Evolutionary conservation across 2,888 invertebrate genomes (phyloP).

Genomic region (Plagodis dolabraria): DNA sequence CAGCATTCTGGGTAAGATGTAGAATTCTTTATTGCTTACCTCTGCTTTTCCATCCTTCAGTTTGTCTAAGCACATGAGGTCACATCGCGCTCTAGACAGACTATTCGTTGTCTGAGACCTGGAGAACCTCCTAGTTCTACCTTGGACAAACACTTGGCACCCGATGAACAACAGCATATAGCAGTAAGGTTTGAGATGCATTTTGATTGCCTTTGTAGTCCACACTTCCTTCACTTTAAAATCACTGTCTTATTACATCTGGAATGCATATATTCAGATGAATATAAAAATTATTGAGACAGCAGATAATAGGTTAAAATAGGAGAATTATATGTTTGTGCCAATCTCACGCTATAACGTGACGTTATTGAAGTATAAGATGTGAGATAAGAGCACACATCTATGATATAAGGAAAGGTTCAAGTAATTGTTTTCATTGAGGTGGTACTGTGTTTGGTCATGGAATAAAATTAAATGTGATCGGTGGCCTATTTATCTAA

Average conservation of each 20-base stretch:
- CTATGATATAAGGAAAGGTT: too few species aligned
- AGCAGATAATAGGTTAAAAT: too few species aligned
- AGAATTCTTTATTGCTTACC: slow-evolving; percentile 53
- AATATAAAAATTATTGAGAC: too few species aligned
- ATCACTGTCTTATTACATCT: slow-evolving; percentile 23
- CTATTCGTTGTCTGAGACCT: slow-evolving; percentile 79
- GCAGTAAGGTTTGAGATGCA: slow-evolving; percentile 56
- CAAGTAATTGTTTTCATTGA: too few species aligned
- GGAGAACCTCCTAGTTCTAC: slow-evolving; percentile 65
- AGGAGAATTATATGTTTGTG: too few species aligned
- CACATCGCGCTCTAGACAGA: slow-evolving; percentile 85
- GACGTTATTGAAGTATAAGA: too few species aligned
- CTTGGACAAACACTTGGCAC: slow-evolving; percentile 49
- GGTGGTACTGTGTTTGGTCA: too few species aligned
- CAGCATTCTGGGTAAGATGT: too few species aligned
- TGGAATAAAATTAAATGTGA: too few species aligned
- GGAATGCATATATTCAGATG: slow-evolving; percentile 7
- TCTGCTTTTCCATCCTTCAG: slow-evolving; percentile 65
- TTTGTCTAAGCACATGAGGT: slow-evolving; percentile 81
- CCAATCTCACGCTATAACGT: too few species aligned
- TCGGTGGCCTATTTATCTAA: too few species aligned
- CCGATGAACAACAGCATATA: slow-evolving; percentile 52
- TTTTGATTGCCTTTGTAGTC: slow-evolving; percentile 40
- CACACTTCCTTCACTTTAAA: slow-evolving; percentile 23
- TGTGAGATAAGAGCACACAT: too few species aligned